Evolutionary conservation across 2,888 invertebrate species (phyloP), one percentile per base, ranked within the genome.

Genomic region (Sepioteuthis lessoniana): DNA sequence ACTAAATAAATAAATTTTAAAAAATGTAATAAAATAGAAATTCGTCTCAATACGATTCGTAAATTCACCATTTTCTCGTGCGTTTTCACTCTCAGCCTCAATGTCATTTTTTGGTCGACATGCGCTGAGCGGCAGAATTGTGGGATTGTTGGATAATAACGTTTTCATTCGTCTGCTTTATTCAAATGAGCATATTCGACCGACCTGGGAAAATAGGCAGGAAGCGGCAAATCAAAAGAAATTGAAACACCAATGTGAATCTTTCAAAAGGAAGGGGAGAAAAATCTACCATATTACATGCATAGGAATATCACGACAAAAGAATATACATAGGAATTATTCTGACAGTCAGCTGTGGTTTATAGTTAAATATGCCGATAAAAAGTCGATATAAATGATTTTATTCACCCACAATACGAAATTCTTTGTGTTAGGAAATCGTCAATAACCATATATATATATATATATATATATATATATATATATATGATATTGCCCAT

Each of bases 401-500:
- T n/a, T 13, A 35, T 35, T n/a, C n/a, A 13, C 35, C n/a, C n/a
- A n/a, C n/a, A n/a, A 35, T 76, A 76, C n/a, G 25, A 16, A 13
- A 76, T 76, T 76, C 35, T 35, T n/a, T n/a, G n/a, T 1, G 35
- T 4, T 35, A 76, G 1, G 16, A 76, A 31, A 76, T 76, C 10
- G 10, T 76, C 16, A n/a, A 76, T 76, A 76, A n/a, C 31, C n/a
- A 76, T 31, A 76, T n/a, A 31, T 76, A 76, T n/a, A 76, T 76
- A 76, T 76, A 76, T 76, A n/a, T 76, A n/a, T 76, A n/a, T 76
- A n/a, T n/a, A n/a, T 76, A n/a, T 76, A n/a, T 76, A n/a, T 76
- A 76, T 76, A 76, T 76, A 76, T 76, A 76, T 76, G 31, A n/a
- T n/a, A n/a, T n/a, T n/a, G n/a, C n/a, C n/a, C n/a, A n/a, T n/a